A percentile compares a stretch with the other conserved stretches of the same genome.
These are phyloP conservation scores for Piaya cayana DNA, from an alignment of 2,113 vertebrate genomes.

Conservation along the genomic window DNA sequence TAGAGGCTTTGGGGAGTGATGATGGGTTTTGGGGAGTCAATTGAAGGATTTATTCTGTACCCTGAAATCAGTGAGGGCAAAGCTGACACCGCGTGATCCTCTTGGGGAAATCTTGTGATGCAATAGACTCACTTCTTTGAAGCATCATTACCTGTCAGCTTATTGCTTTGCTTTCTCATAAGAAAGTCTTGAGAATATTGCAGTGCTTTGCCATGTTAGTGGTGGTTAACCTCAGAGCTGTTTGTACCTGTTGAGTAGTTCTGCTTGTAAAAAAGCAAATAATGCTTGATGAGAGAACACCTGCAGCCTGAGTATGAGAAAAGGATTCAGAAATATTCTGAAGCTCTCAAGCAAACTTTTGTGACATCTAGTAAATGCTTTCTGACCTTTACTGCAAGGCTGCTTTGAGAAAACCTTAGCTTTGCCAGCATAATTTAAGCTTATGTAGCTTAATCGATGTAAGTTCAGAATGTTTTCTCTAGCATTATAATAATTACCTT, in stretches of 20 bases:
- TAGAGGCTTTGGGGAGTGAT: background rate
- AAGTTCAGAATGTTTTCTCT: background rate
- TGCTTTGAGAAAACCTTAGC: background rate
- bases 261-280: background rate
- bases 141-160: background rate
- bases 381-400: background rate
- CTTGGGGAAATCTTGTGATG: background rate
- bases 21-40: background rate
- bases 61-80: background rate
- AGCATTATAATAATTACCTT: background rate
- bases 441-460: background rate
- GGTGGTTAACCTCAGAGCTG: background rate
- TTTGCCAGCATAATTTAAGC: background rate
- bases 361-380: background rate
- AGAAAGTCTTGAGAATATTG: background rate
- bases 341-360: background rate
- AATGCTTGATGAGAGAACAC: background rate
- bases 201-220: background rate
- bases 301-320: background rate
- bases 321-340: background rate
- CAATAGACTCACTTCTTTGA: background rate
- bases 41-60: background rate
- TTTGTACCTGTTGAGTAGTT: background rate
- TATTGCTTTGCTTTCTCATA: background rate
- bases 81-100: background rate